These are phyloP conservation scores for Apogon hyalosoma DNA, from an alignment of 2,797 vertebrate species.

Conservation along the genomic window DNA sequence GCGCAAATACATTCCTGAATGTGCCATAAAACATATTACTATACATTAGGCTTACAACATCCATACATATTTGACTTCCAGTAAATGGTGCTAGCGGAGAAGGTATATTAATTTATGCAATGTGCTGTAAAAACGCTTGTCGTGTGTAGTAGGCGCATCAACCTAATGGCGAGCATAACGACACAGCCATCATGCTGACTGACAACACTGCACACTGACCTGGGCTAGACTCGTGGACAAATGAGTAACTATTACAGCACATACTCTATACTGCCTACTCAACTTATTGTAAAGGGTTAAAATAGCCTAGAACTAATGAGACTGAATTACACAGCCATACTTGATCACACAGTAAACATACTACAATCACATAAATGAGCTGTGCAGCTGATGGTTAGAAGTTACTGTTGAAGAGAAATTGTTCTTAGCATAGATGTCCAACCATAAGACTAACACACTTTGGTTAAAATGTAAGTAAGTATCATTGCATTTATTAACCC, in stretches of 20 bases:
- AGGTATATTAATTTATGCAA: neutral
- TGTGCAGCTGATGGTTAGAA: too few species aligned
- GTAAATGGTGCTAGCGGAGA: neutral
- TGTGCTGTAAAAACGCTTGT: neutral
- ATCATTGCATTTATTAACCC: too few species aligned
- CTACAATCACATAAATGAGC: too few species aligned
- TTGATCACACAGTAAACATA: too few species aligned
- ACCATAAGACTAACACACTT: too few species aligned
- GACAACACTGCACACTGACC: neutral
- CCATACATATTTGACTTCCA: neutral
- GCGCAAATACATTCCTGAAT: slow-evolving; percentile 1
- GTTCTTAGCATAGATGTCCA: too few species aligned
- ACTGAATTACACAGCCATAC: neutral
- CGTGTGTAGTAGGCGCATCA: neutral
- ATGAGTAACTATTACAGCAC: slow-evolving; percentile 2
- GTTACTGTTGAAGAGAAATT: too few species aligned
- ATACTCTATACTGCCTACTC: neutral
- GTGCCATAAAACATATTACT: slow-evolving; percentile 1
- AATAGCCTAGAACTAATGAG: neutral
- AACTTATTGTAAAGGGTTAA: neutral
- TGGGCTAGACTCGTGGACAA: neutral
- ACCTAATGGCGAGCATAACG: neutral
- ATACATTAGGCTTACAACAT: neutral
- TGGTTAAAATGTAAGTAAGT: too few species aligned
- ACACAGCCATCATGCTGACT: neutral